These are phyloP conservation scores for Edolisoma coerulescens DNA, from an alignment of 2,113 vertebrate species.

Conservation along the genomic window DNA sequence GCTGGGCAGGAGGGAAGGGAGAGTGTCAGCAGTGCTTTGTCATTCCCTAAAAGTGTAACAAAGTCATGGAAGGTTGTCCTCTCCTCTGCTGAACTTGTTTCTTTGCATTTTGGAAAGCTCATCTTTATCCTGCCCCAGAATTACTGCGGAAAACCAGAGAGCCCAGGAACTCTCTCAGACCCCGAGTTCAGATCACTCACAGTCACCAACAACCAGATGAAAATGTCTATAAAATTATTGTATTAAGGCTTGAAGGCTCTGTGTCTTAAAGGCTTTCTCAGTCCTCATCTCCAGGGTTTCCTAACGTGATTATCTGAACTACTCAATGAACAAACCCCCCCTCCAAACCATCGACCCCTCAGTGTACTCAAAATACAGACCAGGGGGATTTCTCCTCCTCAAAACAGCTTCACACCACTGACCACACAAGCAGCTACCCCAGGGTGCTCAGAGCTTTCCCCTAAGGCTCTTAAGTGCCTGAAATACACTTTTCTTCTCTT, in stretches of 20 bases:
- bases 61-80: neutral
- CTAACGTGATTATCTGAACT: neutral
- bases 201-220: neutral
- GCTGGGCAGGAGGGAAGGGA: neutral
- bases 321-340: neutral
- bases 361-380: rapidly evolving
- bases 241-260: neutral
- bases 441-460: neutral
- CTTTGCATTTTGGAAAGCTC: neutral
- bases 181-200: neutral
- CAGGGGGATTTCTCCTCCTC: neutral
- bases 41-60: neutral
- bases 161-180: neutral
- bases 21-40: neutral
- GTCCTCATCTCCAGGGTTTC: neutral
- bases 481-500: neutral
- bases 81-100: neutral
- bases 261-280: neutral
- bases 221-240: neutral
- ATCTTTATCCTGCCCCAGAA: neutral
- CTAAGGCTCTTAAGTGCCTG: neutral
- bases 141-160: neutral
- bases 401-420: neutral
- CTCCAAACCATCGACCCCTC: neutral
- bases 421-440: neutral